Evolutionary conservation across 1,140 invertebrate species (phyloP), one percentile per base, ranked within the genome.

Genomic region (Conus ventricosus): DNA sequence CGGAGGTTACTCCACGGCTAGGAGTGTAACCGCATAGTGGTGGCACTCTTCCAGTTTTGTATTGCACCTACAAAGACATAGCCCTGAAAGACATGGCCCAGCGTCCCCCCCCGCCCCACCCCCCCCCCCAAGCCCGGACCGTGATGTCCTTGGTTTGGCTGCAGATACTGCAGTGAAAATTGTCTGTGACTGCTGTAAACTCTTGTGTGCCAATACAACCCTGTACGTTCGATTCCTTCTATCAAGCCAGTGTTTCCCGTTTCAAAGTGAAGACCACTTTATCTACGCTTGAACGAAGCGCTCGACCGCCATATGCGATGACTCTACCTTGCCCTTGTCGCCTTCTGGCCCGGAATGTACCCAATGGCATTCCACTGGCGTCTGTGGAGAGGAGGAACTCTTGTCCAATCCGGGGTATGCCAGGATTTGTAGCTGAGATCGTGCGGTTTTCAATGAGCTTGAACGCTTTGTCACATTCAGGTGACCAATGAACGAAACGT

Each of bases 151-250:
- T 95, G 5, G 95, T 90, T 5, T 92, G 93, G 39, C 93, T 89
- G 7, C 96, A 91, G 95, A 95, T 96, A 54, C 90, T n/a, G 89
- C 8, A 96, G 89, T n/a, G 0, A 95, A 95, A 91, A 93, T 92
- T 90, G 96, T 95, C 89, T 96, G n/a, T 96, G 1, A 95, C 96
- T n/a, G 17, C 95, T 86, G 2, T 96, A 93, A 51, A 90, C 95
- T 82, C 95, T 93, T 85, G 92, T n/a, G 95, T 95, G 86, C 95
- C 95, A 4, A 96, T 90, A 92, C 96, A 96, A 39, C 78, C 88
- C 96, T 96, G 75, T 96, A 92, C 84, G 95, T 89, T 4, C 96
- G 90, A 0, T n/a, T 93, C 94, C 94, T 93, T 93, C 11, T 96
- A 91, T 11, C 96, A 94, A 5, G 96, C 96, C 51, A 96, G 89